phyloP scores from a whole-genome alignment of 1,140 invertebrate species.

The Teleogryllus occipitalis region DNA sequence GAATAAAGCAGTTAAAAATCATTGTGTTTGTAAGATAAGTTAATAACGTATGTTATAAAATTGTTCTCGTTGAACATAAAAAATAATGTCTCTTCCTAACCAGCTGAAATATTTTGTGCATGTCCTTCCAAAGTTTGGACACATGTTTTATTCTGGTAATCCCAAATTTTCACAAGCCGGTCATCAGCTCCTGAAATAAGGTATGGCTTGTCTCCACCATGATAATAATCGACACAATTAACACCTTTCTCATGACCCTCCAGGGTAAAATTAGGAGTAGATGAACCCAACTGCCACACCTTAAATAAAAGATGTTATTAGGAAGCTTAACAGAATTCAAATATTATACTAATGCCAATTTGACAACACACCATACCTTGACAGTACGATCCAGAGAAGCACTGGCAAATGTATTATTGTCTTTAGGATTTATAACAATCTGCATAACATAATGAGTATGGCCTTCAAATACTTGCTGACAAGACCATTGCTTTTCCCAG shows the following conservation, averaged over 20 bases:
- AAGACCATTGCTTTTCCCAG: slow-evolving; percentile 97
- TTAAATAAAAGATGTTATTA: slow-evolving; percentile 29
- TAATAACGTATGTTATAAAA: neutral
- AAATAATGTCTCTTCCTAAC: slow-evolving; percentile 21
- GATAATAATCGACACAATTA: slow-evolving; percentile 98
- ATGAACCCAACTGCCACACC: slow-evolving; percentile 95
- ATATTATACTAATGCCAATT: neutral
- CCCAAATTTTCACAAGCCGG: slow-evolving; percentile 96
- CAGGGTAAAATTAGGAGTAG: slow-evolving; percentile 95
- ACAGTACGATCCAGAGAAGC: slow-evolving; percentile 95
- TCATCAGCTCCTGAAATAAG: slow-evolving; percentile 98
- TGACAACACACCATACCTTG: slow-evolving; percentile 54
- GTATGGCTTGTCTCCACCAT: slow-evolving; percentile 99
- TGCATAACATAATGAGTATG: slow-evolving; percentile 99
- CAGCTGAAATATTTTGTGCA: slow-evolving; percentile 86
- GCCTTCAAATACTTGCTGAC: slow-evolving; percentile 95
- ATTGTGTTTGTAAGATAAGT: neutral
- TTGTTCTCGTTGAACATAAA: neutral
- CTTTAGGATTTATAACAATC: slow-evolving; percentile 98
- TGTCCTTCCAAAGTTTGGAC: slow-evolving; percentile 97
- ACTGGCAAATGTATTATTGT: slow-evolving; percentile 99
- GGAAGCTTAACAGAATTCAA: neutral
- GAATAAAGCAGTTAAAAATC: neutral
- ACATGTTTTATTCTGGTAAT: slow-evolving; percentile 99
- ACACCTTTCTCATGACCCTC: slow-evolving; percentile 99